Evolutionary conservation across 2,113 vertebrate species (phyloP).

Genomic region (Loxodonta africana): DNA sequence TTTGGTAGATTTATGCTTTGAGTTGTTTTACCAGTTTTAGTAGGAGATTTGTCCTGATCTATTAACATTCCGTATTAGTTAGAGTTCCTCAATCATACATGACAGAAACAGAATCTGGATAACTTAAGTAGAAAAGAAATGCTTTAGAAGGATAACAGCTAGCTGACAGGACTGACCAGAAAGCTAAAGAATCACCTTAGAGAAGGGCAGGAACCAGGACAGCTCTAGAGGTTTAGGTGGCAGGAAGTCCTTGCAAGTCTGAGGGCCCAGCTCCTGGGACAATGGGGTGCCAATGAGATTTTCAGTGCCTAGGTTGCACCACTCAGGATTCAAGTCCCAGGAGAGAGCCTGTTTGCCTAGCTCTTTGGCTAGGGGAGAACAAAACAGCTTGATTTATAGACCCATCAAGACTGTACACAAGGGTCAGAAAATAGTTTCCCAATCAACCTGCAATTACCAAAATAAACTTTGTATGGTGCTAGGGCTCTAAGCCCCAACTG

Average conservation of each 20-base stretch:
- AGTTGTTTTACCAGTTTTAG: constrained; percentile 39
- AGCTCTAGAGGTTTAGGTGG: not conserved
- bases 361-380: not conserved
- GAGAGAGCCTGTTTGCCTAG: not conserved
- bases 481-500: not conserved
- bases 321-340: not conserved
- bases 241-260: constrained; percentile 18
- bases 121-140: constrained; percentile 9
- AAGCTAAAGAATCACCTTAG: not conserved
- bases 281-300: not conserved
- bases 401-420: not conserved
- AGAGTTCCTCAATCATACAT: not conserved
- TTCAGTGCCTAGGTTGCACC: not conserved
- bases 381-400: not conserved
- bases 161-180: not conserved
- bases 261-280: not conserved
- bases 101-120: constrained; percentile 43
- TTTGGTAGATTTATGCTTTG: constrained; percentile 3
- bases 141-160: not conserved
- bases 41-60: constrained; percentile 45
- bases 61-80: not conserved
- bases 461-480: not conserved
- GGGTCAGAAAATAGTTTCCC: not conserved
- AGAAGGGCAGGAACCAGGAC: not conserved
- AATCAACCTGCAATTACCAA: not conserved